phyloP scores from a whole-genome alignment of 2,888 invertebrate genomes.

The Cerastis rubricosa region DNA sequence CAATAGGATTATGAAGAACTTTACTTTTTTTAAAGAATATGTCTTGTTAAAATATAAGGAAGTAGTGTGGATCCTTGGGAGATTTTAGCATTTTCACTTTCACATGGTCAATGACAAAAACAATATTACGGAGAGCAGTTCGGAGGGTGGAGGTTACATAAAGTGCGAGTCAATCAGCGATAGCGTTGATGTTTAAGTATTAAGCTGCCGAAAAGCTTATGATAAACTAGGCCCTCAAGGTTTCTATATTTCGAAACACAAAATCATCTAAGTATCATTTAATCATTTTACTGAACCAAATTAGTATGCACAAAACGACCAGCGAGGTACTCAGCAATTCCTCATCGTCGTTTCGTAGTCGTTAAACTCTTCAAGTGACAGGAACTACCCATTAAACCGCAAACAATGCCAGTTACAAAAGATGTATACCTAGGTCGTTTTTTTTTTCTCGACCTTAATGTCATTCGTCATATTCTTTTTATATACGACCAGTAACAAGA shows the following conservation, averaged over 20 bases:
- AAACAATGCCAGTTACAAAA: conserved; percentile 19
- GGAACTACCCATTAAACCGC: conserved; percentile 7
- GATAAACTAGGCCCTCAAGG: no score
- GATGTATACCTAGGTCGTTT: neutral
- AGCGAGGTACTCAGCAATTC: neutral
- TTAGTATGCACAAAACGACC: neutral
- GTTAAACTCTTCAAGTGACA: conserved; percentile 10
- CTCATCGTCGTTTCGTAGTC: no score
- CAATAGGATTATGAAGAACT: conserved; percentile 26
- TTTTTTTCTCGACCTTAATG: conserved; percentile 18
- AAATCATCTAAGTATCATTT: neutral
- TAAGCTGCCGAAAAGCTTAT: neutral
- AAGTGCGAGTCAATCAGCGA: neutral
- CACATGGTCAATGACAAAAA: conserved; percentile 1
- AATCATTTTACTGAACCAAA: neutral
- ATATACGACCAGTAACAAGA: conserved; percentile 8
- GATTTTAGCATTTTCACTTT: neutral
- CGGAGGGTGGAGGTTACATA: neutral
- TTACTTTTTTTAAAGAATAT: neutral
- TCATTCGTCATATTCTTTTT: conserved; percentile 16
- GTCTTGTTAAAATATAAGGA: conserved; percentile 10
- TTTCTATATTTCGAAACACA: neutral
- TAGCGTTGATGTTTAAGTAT: neutral
- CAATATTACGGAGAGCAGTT: neutral
- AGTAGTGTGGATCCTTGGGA: neutral